phyloP scores from a whole-genome alignment of 1,140 invertebrate genomes.

The Hylaeus anthracinus region DNA sequence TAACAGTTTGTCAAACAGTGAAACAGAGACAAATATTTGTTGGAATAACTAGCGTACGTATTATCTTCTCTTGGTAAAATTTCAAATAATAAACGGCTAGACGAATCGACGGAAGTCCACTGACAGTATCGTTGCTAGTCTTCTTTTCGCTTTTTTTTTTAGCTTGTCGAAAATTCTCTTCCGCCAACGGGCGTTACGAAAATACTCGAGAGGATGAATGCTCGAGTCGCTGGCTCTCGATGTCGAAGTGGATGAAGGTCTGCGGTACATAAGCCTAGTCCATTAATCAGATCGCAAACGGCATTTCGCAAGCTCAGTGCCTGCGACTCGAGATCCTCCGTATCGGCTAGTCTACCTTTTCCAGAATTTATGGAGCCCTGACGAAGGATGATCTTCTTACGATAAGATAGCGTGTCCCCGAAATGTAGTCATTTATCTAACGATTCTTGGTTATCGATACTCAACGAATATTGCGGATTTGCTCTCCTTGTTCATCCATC shows the following conservation, averaged over 20 bases:
- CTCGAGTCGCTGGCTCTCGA: constrained; percentile 61
- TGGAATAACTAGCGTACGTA: too few species aligned
- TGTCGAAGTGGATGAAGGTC: constrained; percentile 63
- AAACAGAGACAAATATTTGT: too few species aligned
- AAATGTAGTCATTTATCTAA: constrained; percentile 25
- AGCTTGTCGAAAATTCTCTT: constrained; percentile 46
- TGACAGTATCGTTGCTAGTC: constrained; percentile 50
- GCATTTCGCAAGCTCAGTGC: constrained; percentile 60
- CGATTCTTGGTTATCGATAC: constrained; percentile 32
- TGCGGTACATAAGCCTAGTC: constrained; percentile 63
- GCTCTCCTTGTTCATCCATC: neutral
- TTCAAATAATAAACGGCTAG: neutral
- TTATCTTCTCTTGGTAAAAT: too few species aligned
- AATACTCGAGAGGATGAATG: constrained; percentile 60
- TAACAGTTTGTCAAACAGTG: too few species aligned
- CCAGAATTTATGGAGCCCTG: constrained; percentile 54
- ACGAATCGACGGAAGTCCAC: constrained; percentile 38
- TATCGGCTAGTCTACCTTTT: constrained; percentile 54
- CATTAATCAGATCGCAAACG: constrained; percentile 67
- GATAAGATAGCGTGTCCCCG: constrained; percentile 38
- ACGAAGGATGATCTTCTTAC: constrained; percentile 52
- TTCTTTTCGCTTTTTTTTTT: constrained; percentile 43
- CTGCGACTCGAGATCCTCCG: constrained; percentile 42
- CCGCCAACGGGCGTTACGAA: constrained; percentile 55
- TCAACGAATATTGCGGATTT: constrained; percentile 23